Base-by-base conservation (phyloP, 2,113 vertebrate genomes). In the Cavia aperea region DNA sequence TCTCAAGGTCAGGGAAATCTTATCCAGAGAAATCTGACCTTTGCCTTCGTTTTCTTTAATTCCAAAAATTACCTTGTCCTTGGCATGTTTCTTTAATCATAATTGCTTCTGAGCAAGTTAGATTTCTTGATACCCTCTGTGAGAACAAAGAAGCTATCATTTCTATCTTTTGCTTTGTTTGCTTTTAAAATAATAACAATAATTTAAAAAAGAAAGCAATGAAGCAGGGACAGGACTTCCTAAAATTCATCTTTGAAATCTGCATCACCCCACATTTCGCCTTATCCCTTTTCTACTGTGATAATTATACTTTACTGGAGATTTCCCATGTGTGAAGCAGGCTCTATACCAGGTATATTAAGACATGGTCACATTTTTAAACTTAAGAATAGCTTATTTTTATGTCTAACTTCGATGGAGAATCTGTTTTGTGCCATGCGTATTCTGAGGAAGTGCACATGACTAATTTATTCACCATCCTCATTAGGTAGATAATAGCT, bases 371-470 rank as follows among this genome's bases (percentile, higher is more conserved):
- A 86, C 33, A 43, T 11, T 31, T 60, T 62, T 66, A 49, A 7
- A 10, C 18, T 62, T 51, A 26, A 7, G 7, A 1, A 7, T 18
- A 3, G 16, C 21, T 3, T 3, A 39, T 5, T 29, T 7, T 5
- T 1, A 5, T 5, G 19, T 46, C 58, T 43, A 18, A 49, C 5
- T 0, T 2, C 4, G 23, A 12, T 1, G 9, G 24, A 29, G 29
- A n/a, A 11, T 11, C 10, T 19, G 1, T 33, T 2, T 3, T 8
- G 19, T 49, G 5, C 21, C 72, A 72, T 23, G 4, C 29, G 51
- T 4, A 8, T 31, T 58, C 51, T 54, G 33, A 4, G 2, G 19
- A 87, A 56, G 14, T 18, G 60, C 2, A 6, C 49, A 18, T 19
- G 26, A 29, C 15, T 56, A 36, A 31, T 68, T 58, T 13, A 75